A percentile compares a stretch with the other conserved stretches of the same genome.
Evolutionary conservation across 2,113 vertebrate genomes (phyloP).

Genomic region (Arenaria interpres): DNA sequence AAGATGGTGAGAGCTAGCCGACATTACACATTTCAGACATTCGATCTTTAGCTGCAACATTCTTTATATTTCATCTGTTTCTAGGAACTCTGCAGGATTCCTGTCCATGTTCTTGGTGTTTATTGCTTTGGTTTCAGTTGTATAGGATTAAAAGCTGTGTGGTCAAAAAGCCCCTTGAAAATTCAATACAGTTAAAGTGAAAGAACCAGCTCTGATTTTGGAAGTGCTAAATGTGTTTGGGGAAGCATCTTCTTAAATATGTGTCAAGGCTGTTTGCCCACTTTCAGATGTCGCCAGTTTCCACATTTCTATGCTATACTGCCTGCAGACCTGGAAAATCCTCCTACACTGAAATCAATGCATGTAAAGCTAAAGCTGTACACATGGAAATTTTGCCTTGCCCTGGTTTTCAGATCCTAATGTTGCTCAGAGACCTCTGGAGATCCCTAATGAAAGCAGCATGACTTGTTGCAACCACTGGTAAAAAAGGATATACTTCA

Average conservation of each 20-base stretch:
- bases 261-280: neutral
- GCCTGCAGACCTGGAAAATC: neutral
- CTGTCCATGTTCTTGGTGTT: neutral
- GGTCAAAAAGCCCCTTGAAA: neutral
- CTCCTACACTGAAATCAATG: neutral
- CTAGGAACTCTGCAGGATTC: neutral
- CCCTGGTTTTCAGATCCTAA: neutral
- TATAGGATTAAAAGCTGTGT: neutral
- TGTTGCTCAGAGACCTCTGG: neutral
- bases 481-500: neutral
- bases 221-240: neutral
- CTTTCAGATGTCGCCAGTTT: neutral
- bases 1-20: neutral
- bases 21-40: neutral
- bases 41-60: neutral
- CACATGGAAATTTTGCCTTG: neutral
- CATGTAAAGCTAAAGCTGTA: neutral
- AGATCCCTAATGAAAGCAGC: neutral
- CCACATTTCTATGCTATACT: neutral
- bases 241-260: neutral
- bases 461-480: neutral
- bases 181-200: neutral
- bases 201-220: neutral
- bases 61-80: neutral
- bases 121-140: neutral